Conservation (phyloP, 2,113 vertebrate species). For the Propithecus coquereli region DNA sequence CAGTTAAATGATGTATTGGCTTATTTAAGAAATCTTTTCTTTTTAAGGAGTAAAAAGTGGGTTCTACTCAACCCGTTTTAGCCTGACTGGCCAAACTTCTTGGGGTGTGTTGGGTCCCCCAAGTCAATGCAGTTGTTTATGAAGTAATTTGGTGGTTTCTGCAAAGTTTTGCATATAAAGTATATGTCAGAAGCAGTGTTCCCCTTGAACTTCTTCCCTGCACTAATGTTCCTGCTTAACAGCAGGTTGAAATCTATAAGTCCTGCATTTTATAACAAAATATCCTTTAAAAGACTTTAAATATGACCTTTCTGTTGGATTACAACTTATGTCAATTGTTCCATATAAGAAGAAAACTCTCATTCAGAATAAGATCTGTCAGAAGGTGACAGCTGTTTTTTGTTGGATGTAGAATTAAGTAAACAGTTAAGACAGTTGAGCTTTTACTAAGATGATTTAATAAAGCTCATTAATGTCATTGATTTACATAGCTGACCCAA, state of each 20-base stretch:
- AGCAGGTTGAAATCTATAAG: neutral
- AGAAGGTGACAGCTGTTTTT: constrained; percentile 67
- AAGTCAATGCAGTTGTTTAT: neutral
- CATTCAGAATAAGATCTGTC: constrained; percentile 55
- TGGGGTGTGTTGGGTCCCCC: neutral
- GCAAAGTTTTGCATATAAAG: neutral
- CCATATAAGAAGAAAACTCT: constrained; percentile 24
- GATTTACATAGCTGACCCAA: constrained; percentile 70
- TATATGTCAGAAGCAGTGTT: neutral
- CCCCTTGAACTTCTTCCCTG: neutral
- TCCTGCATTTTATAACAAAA: neutral
- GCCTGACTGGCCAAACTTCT: neutral
- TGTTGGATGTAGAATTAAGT: constrained; percentile 64
- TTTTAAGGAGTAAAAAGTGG: neutral
- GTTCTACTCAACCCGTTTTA: neutral
- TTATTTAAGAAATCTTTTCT: neutral
- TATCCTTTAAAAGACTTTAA: neutral
- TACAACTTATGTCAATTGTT: neutral
- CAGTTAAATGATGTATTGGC: neutral
- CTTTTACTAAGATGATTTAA: constrained; percentile 80
- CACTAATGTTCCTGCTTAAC: neutral
- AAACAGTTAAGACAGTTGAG: constrained; percentile 73
- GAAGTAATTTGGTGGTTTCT: neutral
- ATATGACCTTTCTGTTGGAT: neutral
- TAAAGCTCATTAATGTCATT: constrained; percentile 75